Conservation (phyloP, 2,113 vertebrate genomes). For the Onychostruthus taczanowskii region DNA sequence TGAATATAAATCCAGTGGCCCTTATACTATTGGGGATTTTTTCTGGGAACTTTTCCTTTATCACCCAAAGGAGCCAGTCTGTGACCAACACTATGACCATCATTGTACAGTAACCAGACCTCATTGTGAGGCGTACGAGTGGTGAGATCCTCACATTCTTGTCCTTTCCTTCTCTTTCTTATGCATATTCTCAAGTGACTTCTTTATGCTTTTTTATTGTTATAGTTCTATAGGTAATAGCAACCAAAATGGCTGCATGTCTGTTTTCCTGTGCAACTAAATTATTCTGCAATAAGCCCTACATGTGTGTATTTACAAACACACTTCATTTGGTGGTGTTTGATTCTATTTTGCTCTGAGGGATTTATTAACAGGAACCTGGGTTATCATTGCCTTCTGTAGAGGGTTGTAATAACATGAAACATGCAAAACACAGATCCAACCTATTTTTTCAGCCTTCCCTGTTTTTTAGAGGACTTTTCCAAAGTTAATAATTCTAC, state of each 20-base stretch:
- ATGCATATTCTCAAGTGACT: not conserved
- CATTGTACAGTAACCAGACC: accelerated
- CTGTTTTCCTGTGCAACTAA: not conserved
- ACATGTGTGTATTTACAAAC: not conserved
- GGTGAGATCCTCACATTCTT: too few relatives aligned
- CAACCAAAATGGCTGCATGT: accelerated
- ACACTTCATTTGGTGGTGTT: not conserved
- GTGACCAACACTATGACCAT: too few relatives aligned
- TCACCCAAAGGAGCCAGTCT: accelerated
- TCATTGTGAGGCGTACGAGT: accelerated
- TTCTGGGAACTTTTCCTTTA: accelerated
- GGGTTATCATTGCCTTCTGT: not conserved
- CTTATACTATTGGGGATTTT: accelerated
- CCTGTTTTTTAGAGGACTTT: not conserved
- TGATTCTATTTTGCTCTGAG: not conserved
- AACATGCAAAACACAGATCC: not conserved
- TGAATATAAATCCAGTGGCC: accelerated
- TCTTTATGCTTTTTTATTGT: not conserved
- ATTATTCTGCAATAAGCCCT: not conserved
- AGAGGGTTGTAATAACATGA: not conserved
- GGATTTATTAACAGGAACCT: not conserved
- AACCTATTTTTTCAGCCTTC: not conserved
- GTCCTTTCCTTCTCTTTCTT: not conserved
- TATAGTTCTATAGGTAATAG: accelerated
- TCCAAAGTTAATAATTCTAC: not conserved